Percentiles rank a stretch among this genome's conserved stretches.
These are phyloP conservation scores for Nebria salina DNA, from an alignment of 2,888 invertebrate genomes.

Conservation along the genomic window DNA sequence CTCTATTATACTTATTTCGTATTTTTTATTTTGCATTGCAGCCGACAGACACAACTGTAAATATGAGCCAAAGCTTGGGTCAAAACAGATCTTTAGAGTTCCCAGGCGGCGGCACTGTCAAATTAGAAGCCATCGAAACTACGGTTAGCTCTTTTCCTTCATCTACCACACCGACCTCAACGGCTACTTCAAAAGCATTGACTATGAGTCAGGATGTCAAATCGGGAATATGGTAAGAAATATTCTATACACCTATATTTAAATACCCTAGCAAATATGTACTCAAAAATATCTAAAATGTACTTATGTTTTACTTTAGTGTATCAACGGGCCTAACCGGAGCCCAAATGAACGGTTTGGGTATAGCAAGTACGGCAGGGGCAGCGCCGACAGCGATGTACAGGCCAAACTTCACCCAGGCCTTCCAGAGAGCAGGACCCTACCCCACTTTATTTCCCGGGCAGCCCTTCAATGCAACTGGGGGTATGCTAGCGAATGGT, in stretches of 20 bases:
- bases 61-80: constrained; percentile 64
- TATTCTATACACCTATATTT: background rate
- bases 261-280: background rate
- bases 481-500: constrained; percentile 60
- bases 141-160: constrained; percentile 58
- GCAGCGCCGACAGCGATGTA: constrained; percentile 73
- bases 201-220: constrained; percentile 61
- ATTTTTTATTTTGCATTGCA: constrained; percentile 53
- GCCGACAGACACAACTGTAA: constrained; percentile 71
- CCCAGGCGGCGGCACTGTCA: constrained; percentile 58
- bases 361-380: constrained; percentile 62
- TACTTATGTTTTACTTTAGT: constrained; percentile 48
- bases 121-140: constrained; percentile 59
- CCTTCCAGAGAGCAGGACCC: constrained; percentile 72
- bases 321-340: constrained; percentile 56
- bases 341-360: constrained; percentile 60
- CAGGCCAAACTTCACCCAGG: constrained; percentile 77
- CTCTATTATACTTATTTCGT: background rate
- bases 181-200: constrained; percentile 65
- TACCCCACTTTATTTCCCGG: constrained; percentile 64
- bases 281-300: too few relatives aligned
- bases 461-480: constrained; percentile 57
- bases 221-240: constrained; percentile 58
- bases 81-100: constrained; percentile 60
- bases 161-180: constrained; percentile 65